These are phyloP conservation scores for Triplophysa dalaica DNA, from an alignment of 2,113 vertebrate species.

Conservation along the genomic window DNA sequence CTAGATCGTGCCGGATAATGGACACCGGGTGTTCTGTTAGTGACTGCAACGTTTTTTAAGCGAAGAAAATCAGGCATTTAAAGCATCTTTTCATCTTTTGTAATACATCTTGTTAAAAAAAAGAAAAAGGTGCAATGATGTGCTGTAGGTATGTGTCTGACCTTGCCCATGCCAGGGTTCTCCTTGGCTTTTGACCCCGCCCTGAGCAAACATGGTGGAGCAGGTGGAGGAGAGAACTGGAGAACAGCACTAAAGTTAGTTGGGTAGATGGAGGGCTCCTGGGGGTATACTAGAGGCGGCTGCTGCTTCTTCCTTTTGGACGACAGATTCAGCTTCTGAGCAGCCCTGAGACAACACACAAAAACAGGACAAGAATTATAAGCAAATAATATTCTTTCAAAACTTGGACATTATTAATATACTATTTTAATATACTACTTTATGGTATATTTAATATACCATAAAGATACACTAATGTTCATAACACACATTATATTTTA, in stretches of 20 bases:
- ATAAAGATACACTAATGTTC: not conserved
- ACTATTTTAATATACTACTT: too few species aligned
- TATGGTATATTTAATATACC: too few species aligned
- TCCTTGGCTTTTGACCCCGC: slow-evolving; percentile 97
- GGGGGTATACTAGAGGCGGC: slow-evolving; percentile 78
- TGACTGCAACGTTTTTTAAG: not conserved
- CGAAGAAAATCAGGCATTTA: not conserved
- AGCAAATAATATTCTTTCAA: not conserved
- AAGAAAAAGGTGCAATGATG: not conserved
- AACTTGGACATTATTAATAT: not conserved
- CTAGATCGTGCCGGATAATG: not conserved
- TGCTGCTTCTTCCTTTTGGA: slow-evolving; percentile 96
- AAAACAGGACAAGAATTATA: slow-evolving; percentile 20
- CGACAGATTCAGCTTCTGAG: slow-evolving; percentile 96
- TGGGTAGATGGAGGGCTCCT: slow-evolving; percentile 88
- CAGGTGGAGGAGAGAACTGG: slow-evolving; percentile 87
- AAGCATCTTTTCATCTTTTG: too few species aligned
- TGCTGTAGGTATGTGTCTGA: slow-evolving; percentile 60
- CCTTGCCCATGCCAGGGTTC: slow-evolving; percentile 96
- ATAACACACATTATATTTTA: not conserved
- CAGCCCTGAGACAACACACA: slow-evolving; percentile 80
- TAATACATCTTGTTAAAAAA: not conserved
- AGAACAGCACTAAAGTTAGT: slow-evolving; percentile 95
- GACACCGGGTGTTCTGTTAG: not conserved
- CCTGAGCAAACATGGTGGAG: slow-evolving; percentile 92